phyloP scores from a whole-genome alignment of 1,140 invertebrate species.

The Zelostemma sp. region DNA sequence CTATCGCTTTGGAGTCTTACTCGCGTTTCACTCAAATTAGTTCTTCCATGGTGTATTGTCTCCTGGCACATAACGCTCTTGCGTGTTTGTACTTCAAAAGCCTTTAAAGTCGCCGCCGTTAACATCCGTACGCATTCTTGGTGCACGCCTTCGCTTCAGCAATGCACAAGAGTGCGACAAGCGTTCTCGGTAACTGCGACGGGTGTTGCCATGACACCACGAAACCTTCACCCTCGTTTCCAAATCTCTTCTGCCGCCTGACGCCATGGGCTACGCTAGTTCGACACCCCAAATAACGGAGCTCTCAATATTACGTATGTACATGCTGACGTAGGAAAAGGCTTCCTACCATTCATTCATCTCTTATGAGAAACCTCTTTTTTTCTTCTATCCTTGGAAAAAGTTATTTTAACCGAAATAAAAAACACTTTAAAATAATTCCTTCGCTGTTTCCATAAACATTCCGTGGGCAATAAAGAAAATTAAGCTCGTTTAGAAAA shows the following conservation, averaged over 20 bases:
- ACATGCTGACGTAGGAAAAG: constrained; percentile 39
- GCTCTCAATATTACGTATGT: constrained; percentile 23
- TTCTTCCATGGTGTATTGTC: constrained; percentile 47
- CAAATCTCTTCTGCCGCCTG: constrained; percentile 52
- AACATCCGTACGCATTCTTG: constrained; percentile 54
- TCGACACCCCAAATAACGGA: constrained; percentile 38
- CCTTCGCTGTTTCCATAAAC: too few relatives aligned
- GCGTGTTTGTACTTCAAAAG: constrained; percentile 43
- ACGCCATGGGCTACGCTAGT: constrained; percentile 25
- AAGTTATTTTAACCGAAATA: not conserved
- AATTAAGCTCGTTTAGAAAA: too few relatives aligned
- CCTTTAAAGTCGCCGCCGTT: constrained; percentile 51
- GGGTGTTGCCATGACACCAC: constrained; percentile 69
- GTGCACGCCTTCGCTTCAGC: constrained; percentile 23
- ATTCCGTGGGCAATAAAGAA: too few relatives aligned
- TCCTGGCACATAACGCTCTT: constrained; percentile 40
- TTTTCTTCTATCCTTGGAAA: not conserved
- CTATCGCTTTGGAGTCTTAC: constrained; percentile 23
- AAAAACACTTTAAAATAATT: too few relatives aligned
- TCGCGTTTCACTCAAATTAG: constrained; percentile 50
- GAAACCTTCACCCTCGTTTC: constrained; percentile 58
- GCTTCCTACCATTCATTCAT: constrained; percentile 6
- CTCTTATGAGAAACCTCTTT: not conserved
- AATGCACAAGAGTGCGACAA: constrained; percentile 51
- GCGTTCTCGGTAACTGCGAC: constrained; percentile 51